Conservation (phyloP, 2,797 vertebrate species). For the Rhinatrema bivittatum region DNA sequence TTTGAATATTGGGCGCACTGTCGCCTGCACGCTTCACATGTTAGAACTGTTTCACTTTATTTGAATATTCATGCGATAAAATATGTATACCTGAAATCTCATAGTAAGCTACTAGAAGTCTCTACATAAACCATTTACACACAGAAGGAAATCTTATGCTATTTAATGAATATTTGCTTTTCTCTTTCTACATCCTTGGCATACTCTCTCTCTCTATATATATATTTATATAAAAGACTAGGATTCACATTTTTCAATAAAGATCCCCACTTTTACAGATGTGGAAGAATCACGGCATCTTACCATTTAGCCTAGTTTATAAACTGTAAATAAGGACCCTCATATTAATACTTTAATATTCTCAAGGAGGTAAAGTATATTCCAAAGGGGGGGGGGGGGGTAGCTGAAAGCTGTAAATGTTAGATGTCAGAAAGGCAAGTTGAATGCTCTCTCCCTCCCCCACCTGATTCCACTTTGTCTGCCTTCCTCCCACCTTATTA, state of each 20-base stretch:
- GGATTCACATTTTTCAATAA: not conserved
- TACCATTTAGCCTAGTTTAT: conserved; percentile 8
- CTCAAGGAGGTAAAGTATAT: conserved; percentile 16
- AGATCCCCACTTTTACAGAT: too few relatives aligned
- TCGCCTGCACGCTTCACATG: too few relatives aligned
- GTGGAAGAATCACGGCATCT: not conserved
- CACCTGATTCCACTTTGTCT: too few relatives aligned
- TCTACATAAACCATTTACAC: too few relatives aligned
- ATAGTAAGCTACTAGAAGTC: too few relatives aligned
- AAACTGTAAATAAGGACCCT: not conserved
- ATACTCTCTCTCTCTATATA: not conserved
- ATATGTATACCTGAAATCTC: too few relatives aligned
- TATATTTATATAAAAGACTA: not conserved
- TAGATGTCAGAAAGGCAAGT: conserved; percentile 23
- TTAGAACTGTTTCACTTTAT: too few relatives aligned
- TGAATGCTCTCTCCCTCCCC: conserved; percentile 2
- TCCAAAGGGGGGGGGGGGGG: conserved; percentile 15
- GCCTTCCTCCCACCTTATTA: conserved; percentile 37
- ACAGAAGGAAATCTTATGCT: too few relatives aligned
- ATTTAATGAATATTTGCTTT: too few relatives aligned
- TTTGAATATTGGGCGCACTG: too few relatives aligned
- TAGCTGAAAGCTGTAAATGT: conserved; percentile 23
- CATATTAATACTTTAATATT: conserved; percentile 10
- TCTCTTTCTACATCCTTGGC: too few relatives aligned
- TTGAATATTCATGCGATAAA: too few relatives aligned